phyloP scores from a whole-genome alignment of 2,888 invertebrate species.

The Synanthedon formicaeformis region DNA sequence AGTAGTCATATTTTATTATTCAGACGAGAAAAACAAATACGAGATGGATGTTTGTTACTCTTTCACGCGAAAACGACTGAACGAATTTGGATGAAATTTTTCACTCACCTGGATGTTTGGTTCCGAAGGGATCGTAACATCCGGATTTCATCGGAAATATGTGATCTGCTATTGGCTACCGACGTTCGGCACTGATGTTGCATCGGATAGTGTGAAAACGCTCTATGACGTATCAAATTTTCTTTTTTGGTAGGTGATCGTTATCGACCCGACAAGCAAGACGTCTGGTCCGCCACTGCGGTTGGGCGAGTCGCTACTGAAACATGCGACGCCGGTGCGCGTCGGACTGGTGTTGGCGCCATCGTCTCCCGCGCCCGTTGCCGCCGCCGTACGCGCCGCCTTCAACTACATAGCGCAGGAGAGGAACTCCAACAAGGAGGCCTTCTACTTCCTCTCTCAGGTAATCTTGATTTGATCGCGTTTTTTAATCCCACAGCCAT shows the following conservation, averaged over 20 bases:
- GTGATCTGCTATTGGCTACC: too few relatives aligned
- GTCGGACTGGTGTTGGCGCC: constrained; percentile 88
- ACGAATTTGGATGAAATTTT: too few relatives aligned
- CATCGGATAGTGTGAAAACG: too few relatives aligned
- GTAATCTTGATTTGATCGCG: constrained; percentile 48
- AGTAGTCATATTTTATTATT: constrained; percentile 17
- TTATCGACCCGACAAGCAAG: constrained; percentile 84
- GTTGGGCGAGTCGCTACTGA: constrained; percentile 89
- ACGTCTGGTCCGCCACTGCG: constrained; percentile 80
- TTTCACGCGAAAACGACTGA: too few relatives aligned
- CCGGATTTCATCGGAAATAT: too few relatives aligned
- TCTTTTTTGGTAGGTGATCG: constrained; percentile 73
- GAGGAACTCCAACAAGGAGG: constrained; percentile 77
- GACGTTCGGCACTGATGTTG: too few relatives aligned
- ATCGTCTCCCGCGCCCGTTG: constrained; percentile 71
- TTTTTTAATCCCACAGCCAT: neutral
- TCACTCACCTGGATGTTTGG: too few relatives aligned
- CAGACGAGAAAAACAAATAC: too few relatives aligned
- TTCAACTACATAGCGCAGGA: constrained; percentile 90
- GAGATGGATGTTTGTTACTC: too few relatives aligned
- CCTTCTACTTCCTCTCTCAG: constrained; percentile 87
- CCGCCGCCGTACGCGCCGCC: constrained; percentile 86
- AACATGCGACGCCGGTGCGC: constrained; percentile 90
- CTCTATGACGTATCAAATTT: neutral
- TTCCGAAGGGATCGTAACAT: too few relatives aligned